Evolutionary conservation across 1,140 invertebrate genomes (phyloP).

Genomic region (Caenorhabditis brenneri): DNA sequence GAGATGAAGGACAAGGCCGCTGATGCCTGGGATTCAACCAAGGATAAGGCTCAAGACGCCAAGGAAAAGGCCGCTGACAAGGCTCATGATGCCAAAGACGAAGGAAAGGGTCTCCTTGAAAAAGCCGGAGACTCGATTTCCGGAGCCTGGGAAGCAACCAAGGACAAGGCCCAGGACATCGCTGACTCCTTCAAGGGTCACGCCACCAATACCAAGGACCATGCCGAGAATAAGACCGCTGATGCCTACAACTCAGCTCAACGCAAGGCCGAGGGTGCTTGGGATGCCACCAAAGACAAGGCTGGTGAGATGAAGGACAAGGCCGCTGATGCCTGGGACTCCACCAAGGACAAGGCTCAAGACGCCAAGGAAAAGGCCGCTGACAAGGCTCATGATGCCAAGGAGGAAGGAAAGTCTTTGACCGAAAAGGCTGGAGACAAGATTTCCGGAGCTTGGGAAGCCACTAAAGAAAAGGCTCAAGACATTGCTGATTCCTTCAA

Average conservation of each 20-base stretch:
- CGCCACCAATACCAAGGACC: neutral
- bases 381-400: neutral
- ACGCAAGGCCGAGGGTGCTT: neutral
- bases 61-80: neutral
- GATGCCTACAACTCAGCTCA: neutral
- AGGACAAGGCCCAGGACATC: neutral
- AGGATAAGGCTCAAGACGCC: neutral
- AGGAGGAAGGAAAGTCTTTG: too few relatives aligned
- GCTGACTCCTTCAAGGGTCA: conserved; percentile 3
- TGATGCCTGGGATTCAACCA: neutral
- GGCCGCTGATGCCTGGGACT: neutral
- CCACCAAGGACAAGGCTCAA: neutral
- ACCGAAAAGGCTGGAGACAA: too few relatives aligned
- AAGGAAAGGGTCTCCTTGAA: neutral
- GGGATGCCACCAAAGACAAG: neutral
- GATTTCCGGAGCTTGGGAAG: neutral
- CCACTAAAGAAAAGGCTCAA: neutral
- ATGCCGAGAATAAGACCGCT: neutral
- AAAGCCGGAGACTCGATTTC: neutral
- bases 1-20: neutral
- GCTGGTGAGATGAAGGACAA: neutral
- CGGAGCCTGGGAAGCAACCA: neutral
- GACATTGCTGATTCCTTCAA: neutral
- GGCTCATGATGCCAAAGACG: too few relatives aligned
- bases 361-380: neutral